Base-by-base conservation (phyloP, 2,113 vertebrate species). In the Ibidorhyncha struthersii region DNA sequence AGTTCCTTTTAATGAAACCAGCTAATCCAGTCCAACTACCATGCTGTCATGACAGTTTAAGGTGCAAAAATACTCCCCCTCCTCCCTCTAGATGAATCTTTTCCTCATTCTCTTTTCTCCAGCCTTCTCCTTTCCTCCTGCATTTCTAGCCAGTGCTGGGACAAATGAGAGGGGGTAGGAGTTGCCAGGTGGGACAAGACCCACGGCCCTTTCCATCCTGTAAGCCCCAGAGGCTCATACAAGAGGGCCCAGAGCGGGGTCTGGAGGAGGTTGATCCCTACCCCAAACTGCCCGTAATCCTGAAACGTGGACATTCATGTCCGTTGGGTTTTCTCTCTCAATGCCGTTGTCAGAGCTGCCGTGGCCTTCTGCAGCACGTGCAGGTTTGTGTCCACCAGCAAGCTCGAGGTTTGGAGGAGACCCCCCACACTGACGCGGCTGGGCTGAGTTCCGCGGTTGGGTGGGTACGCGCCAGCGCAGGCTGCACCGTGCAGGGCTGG, bases 361-460 rank as follows among this genome's bases (percentile, higher is more conserved):
- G 27, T 1, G 21, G 38, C 11, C 55, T 84, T 14, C 63, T 22
- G 32, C 40, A n/a, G 58, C 83, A 41, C 1, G 1, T 16, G 38
- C n/a, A 45, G 27, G 43, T 86, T 34, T 5, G 1, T 36, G 53
- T 26, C 38, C 62, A 58, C 14, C 80, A 47, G 9, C 4, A 19
- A 83, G 52, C 17, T 49, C 21, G 55, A 23, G 32, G n/a, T n/a
- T 21, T 69, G 67, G 45, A 62, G 72, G 67, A 61, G 50, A 73
- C 34, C 17, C 25, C 38, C 34, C 45, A 19, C 21, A 12, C 23
- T 1, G 3, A 4, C 40, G 58, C 7, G 3, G 15, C 19, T 15
- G 53, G 36, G 69, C 12, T 18, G 43, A 5, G 1, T 4, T 11
- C 76, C 17, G 21, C 2, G 4, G 9, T 1, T 6, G 26, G 52